Percentiles rank a stretch among this genome's conserved stretches.
These are phyloP conservation scores for Lagorchestes hirsutus DNA, from an alignment of 2,797 vertebrate genomes.

Conservation along the genomic window DNA sequence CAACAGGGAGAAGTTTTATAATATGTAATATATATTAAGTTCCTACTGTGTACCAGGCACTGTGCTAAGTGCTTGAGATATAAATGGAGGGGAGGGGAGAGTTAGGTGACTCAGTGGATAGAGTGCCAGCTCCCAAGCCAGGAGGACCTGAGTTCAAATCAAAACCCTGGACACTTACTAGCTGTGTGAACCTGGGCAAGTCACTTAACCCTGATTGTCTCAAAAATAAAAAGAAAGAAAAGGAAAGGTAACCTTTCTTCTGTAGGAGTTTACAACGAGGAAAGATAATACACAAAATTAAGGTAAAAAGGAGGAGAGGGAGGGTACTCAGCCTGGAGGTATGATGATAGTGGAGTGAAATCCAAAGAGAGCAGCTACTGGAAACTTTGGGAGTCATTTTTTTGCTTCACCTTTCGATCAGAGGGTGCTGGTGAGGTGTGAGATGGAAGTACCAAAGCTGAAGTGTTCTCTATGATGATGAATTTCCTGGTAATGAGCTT, in stretches of 20 bases:
- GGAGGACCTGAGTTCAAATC: no score
- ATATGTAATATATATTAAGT: background rate
- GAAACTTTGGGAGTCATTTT: background rate
- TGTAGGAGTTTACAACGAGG: background rate
- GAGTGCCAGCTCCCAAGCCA: no score
- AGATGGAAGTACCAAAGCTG: background rate
- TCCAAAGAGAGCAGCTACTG: background rate
- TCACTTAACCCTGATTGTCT: no score
- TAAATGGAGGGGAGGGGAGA: background rate
- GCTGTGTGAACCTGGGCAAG: no score
- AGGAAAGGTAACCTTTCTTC: background rate
- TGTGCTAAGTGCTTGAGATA: background rate
- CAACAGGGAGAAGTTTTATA: background rate
- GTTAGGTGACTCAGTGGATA: no score
- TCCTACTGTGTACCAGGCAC: no score
- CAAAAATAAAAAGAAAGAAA: background rate
- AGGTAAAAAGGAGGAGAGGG: background rate
- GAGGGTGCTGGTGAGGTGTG: background rate
- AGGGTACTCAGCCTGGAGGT: background rate
- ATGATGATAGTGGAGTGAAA: background rate
- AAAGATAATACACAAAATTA: background rate
- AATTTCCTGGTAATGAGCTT: background rate
- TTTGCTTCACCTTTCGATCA: background rate
- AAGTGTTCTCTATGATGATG: background rate
- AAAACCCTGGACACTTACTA: no score